Conservation (phyloP, 2,113 vertebrate species). For the Azemiops feae region DNA sequence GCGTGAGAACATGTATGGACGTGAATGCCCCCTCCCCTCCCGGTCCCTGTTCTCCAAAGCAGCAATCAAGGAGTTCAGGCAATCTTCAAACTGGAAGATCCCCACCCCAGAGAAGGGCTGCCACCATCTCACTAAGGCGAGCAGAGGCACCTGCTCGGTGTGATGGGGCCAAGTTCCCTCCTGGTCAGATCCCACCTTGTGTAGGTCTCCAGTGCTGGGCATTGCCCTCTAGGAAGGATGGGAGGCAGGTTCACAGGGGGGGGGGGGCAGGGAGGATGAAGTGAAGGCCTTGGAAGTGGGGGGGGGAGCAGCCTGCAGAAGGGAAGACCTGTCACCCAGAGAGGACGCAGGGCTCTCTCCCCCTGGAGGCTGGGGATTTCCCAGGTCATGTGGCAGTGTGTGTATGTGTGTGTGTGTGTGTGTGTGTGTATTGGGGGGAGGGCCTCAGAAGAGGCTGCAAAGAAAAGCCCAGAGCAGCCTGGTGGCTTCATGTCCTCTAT, state of each 20-base stretch:
- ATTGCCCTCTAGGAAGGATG: neutral
- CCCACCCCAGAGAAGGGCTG: neutral
- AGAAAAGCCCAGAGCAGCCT: neutral
- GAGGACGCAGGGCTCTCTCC: neutral
- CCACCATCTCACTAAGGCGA: neutral
- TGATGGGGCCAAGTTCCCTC: neutral
- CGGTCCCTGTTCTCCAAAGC: neutral
- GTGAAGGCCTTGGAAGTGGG: neutral
- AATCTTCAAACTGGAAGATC: neutral
- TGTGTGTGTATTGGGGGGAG: no score
- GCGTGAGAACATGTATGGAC: neutral
- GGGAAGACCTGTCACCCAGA: neutral
- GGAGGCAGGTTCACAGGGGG: neutral
- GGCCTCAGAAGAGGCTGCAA: no score
- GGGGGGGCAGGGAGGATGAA: neutral
- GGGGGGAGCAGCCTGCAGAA: neutral
- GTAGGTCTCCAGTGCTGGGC: neutral
- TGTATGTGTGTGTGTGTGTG: no score
- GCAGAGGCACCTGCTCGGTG: neutral
- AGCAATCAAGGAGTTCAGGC: neutral
- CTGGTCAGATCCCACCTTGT: neutral
- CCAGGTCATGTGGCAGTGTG: neutral
- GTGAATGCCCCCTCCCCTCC: neutral
- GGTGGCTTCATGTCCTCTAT: neutral
- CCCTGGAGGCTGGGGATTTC: neutral